Evolutionary conservation across 2,113 vertebrate species (phyloP).

Genomic region (Rostratula benghalensis): DNA sequence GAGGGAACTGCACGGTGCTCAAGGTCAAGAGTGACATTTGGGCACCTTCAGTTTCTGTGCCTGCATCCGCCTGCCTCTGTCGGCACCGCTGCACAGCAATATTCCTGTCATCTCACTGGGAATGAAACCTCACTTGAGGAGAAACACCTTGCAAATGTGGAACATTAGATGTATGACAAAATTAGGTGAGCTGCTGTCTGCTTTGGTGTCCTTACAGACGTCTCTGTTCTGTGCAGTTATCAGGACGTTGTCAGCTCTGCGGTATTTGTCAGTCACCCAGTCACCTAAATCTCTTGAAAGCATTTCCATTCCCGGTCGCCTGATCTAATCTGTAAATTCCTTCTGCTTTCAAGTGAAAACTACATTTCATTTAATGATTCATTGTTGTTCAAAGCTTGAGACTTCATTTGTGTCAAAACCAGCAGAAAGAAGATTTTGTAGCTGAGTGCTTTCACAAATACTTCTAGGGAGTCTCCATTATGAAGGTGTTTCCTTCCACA

Average conservation of each 20-base stretch:
- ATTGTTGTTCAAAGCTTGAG: not conserved
- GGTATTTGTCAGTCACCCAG: not conserved
- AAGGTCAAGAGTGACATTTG: not conserved
- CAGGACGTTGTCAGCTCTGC: not conserved
- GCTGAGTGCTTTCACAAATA: not conserved
- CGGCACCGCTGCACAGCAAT: not conserved
- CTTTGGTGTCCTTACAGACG: not conserved
- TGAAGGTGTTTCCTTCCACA: not conserved
- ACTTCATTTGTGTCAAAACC: not conserved
- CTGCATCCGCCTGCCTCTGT: accelerated
- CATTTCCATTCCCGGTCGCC: not conserved
- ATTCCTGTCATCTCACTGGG: not conserved
- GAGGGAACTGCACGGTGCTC: accelerated
- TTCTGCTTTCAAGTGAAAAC: not conserved
- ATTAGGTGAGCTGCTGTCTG: not conserved
- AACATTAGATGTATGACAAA: not conserved
- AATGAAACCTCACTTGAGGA: not conserved
- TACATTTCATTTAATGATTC: not conserved
- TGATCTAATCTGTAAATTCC: not conserved
- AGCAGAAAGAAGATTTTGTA: not conserved
- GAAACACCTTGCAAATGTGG: not conserved
- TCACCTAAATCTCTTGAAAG: not conserved
- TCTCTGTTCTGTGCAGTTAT: not conserved
- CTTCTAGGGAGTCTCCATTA: not conserved
- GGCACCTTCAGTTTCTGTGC: not conserved